Evolutionary conservation across 53 echinoderm and acorn worm genomes (phyloP), one percentile per base, ranked within the genome.

Genomic region (Patiria pectinifera): DNA sequence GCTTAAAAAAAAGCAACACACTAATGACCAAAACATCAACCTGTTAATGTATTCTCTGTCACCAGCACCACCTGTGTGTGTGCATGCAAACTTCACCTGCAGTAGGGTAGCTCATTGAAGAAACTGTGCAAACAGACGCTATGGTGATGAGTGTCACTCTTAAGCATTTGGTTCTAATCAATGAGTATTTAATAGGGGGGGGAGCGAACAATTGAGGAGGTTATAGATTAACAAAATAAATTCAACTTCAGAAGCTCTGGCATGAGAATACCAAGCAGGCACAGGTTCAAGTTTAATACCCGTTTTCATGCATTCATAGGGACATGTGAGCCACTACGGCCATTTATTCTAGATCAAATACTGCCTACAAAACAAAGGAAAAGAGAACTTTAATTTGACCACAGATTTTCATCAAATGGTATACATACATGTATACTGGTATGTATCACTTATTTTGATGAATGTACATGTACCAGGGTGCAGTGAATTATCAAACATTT

Each of bases 101-200:
- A 76, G 87, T 25, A 71, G 19, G 62, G 62, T 15, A 53, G 45
- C 80, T 89, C 89, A 75, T 79, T 78, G 78, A 60, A 11, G 62
- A 44, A 18, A 45, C 66, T 79, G 79, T 62, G 46, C 89, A 89
- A 89, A 89, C 89, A 89, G 79, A 61, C 62, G 78, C 89, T 89
- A 89, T 89, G 79, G 79, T 47, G 89, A 89, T 62, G 79, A 89
- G 89, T 89, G 79, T 89, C 62, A 1, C 35, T 12, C 45, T 62
- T 4, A 58, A 79, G 78, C 18, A 89, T 89, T 75, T 87, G 8
- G 24, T 75, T 71, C 16, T 58, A 58, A 87, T 87, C 70, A 76
- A 87, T 58, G 76, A 76, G 87, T 18, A 58, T 75, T 87, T 75
- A n/a, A 87, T 75, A 16, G 76, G 4, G 8, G 22, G 22, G 58